Evolutionary conservation across 2,888 invertebrate species (phyloP).

Genomic region (Xylophagus ater): DNA sequence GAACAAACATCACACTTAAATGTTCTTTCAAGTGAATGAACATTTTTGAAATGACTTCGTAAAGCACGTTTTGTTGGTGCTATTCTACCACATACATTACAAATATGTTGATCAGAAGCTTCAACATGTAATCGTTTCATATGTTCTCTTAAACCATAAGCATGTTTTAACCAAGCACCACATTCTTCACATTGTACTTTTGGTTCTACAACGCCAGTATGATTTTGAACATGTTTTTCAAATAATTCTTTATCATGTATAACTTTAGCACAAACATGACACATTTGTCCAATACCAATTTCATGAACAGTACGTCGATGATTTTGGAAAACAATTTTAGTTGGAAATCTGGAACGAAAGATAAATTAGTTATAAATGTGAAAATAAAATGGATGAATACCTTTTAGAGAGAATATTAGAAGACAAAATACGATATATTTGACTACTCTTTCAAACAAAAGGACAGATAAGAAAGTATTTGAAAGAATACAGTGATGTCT

Average conservation of each 20-base stretch:
- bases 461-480: neutral
- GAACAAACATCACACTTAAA: conserved; percentile 33
- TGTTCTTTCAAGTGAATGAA: conserved; percentile 30
- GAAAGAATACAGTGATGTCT: too few species aligned
- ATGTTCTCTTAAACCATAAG: conserved; percentile 34
- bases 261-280: conserved; percentile 36
- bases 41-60: conserved; percentile 33
- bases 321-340: conserved; percentile 26
- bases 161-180: conserved; percentile 35
- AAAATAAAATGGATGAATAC: neutral
- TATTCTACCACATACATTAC: conserved; percentile 32
- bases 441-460: neutral
- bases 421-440: neutral
- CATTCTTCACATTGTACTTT: conserved; percentile 35
- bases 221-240: conserved; percentile 31
- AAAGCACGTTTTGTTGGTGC: conserved; percentile 34
- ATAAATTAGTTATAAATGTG: neutral
- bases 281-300: conserved; percentile 32
- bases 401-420: neutral
- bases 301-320: conserved; percentile 31
- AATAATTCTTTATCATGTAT: conserved; percentile 34
- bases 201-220: conserved; percentile 29
- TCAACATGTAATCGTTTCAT: conserved; percentile 31
- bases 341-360: conserved; percentile 26
- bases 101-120: conserved; percentile 27